A percentile compares a stretch with the other conserved stretches of the same genome.
phyloP scores from a whole-genome alignment of 37 sponge, comb jelly and placozoan species.

The Cliona cf. orientalis region DNA sequence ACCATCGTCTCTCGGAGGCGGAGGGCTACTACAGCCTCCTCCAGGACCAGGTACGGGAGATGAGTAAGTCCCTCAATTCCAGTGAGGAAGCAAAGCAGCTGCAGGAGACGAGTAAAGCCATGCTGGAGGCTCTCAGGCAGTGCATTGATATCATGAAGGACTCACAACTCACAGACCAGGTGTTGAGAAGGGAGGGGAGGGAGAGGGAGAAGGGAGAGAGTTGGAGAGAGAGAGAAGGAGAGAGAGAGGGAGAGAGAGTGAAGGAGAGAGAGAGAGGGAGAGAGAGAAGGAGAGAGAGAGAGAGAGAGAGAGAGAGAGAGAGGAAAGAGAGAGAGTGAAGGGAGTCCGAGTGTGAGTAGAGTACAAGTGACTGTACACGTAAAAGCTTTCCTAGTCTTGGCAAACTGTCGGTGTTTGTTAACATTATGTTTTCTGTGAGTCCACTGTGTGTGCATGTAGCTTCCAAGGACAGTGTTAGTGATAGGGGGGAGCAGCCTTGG shows the following conservation, averaged over 20 bases:
- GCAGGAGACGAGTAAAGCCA: constrained; percentile 37
- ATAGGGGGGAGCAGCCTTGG: no score
- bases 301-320: constrained; percentile 1
- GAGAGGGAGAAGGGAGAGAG: neutral
- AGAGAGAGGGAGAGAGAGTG: constrained; percentile 17
- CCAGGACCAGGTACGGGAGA: constrained; percentile 50
- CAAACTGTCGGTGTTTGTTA: no score
- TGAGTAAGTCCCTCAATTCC: constrained; percentile 15
- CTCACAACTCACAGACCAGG: neutral
- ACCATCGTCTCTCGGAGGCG: constrained; percentile 64
- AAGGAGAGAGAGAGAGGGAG: constrained; percentile 31
- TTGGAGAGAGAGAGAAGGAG: neutral
- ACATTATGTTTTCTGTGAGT: no score
- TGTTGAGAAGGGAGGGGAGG: neutral
- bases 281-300: constrained; percentile 37
- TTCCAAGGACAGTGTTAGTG: no score
- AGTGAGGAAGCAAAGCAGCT: constrained; percentile 50
- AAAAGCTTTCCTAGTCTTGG: no score
- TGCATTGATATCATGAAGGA: constrained; percentile 73
- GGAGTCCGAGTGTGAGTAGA: neutral
- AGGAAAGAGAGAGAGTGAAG: neutral
- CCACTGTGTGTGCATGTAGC: no score
- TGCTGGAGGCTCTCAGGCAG: constrained; percentile 74
- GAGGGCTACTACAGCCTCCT: constrained; percentile 79
- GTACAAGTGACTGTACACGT: no score